phyloP scores from a whole-genome alignment of 2,888 invertebrate species.

The Diabrotica balteata region DNA sequence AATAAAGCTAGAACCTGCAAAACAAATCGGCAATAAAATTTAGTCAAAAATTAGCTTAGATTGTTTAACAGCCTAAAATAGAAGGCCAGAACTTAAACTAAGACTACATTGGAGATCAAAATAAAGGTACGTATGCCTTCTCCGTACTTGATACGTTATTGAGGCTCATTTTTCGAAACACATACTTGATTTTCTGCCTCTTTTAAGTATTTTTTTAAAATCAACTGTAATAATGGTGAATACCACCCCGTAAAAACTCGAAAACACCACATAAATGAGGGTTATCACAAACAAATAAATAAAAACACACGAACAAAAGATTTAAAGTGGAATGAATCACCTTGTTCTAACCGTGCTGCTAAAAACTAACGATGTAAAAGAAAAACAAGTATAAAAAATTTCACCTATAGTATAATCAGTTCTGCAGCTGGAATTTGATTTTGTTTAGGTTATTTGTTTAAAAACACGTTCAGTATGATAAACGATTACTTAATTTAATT shows the following conservation, averaged over 20 bases:
- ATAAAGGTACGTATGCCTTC: too few relatives aligned
- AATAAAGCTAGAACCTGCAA: too few relatives aligned
- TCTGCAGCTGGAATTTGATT: conserved; percentile 22
- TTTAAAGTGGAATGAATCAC: conserved; percentile 22
- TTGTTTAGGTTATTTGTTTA: conserved; percentile 16
- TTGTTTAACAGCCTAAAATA: too few relatives aligned
- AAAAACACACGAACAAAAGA: conserved; percentile 27
- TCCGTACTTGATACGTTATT: too few relatives aligned
- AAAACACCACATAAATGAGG: neutral
- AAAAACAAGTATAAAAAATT: conserved; percentile 10
- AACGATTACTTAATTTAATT: conserved; percentile 2
- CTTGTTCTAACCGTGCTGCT: neutral
- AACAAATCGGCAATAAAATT: too few relatives aligned
- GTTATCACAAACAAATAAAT: conserved; percentile 20
- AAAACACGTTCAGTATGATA: neutral
- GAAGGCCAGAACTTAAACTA: too few relatives aligned
- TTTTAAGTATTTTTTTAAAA: too few relatives aligned
- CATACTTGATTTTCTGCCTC: too few relatives aligned
- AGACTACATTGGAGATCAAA: too few relatives aligned
- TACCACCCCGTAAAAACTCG: neutral
- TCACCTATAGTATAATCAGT: conserved; percentile 22
- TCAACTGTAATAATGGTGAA: neutral
- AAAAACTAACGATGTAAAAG: neutral
- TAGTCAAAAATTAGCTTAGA: too few relatives aligned
- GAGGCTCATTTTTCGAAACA: too few relatives aligned